Evolutionary conservation across 1,140 invertebrate species (phyloP), one percentile per base, ranked within the genome.

Genomic region (Chironomus striatipennis): DNA sequence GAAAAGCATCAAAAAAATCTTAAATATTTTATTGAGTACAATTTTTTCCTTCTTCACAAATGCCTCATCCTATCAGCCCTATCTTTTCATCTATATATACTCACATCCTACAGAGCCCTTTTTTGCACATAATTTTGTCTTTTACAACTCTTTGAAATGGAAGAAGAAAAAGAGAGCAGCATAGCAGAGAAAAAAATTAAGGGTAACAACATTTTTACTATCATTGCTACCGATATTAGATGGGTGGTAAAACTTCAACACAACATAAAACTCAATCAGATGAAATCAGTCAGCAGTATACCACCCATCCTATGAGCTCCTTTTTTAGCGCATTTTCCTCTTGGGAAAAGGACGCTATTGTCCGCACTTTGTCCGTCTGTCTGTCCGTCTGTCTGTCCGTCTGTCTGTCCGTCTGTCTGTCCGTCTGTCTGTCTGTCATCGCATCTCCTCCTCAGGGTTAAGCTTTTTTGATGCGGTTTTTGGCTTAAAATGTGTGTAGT

Each of bases 51-150:
- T 21, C 9, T 34, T 34, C 5, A 2, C 24, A 5, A 34, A 34
- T 34, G 24, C 24, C 24, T 57, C 47, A 12, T 57, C n/a, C 47
- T n/a, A 12, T n/a, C 47, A 12, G 9, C n/a, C 7, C 9, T n/a
- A 57, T n/a, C n/a, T 57, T 57, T 57, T 57, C 47, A 57, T n/a
- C n/a, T 57, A 10, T n/a, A 57, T 57, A 2, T 57, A n/a, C n/a
- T 57, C 10, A n/a, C 7, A 10, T 57, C 7, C 47, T 57, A 10
- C n/a, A 57, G 10, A 10, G 65, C 65, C 20, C 65, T 70, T 70
- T 70, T 70, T 70, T 70, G 65, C 65, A 70, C 65, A 70, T 70
- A 70, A 70, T 70, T 70, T 70, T 70, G 17, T 21, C 20, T 70
- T 70, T 70, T 70, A 70, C 65, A 70, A 70, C 65, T 70, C 17